Base-by-base conservation (phyloP, 2,113 vertebrate genomes). In the Ammodytes dubius region DNA sequence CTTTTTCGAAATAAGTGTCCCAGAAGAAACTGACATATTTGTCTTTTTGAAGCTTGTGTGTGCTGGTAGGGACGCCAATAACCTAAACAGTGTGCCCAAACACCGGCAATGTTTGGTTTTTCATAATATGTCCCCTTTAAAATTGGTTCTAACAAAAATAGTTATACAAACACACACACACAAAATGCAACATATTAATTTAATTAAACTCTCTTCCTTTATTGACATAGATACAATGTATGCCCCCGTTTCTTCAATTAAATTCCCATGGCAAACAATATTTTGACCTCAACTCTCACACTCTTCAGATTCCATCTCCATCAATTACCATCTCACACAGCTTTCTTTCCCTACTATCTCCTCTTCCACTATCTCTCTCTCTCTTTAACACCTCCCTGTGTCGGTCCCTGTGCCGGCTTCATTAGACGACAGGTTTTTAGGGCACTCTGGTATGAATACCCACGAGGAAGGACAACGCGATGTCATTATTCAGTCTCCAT, bases 401-500 rank as follows among this genome's bases (percentile, higher is more conserved):
- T 45, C 9, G 5, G 46, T 65, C 47, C 14, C 63, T 1, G 27
- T 56, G 67, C 66, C 73, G 42, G 66, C 74, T 90, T 88, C 73
- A 84, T 87, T 70, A 86, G 77, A 17, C 9, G 27, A 74, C 82
- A 75, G 83, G 74, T 83, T 85, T 27, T 81, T 79, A 37, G 59
- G 59, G 53, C 47, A 70, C 74, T 76, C 27, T 5, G 61, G 45
- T 53, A 53, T 64, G 64, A 91, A 89, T 77, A 65, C 87, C 88
- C 87, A 79, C 57, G 58, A 86, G 88, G 78, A 81, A 77, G 73
- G 56, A 17, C 42, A 74, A 81, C 57, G 69, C 83, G 81, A 81
- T 76, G 78, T 82, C 68, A 84, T 91, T 88, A 87, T 82, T 91
- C 80, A 75, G 79, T 50, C 59, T 53, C 52, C 43, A 19, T 70